Evolutionary conservation across 2,888 invertebrate species (phyloP), one percentile per base, ranked within the genome.

Genomic region (Tinea pellionella): DNA sequence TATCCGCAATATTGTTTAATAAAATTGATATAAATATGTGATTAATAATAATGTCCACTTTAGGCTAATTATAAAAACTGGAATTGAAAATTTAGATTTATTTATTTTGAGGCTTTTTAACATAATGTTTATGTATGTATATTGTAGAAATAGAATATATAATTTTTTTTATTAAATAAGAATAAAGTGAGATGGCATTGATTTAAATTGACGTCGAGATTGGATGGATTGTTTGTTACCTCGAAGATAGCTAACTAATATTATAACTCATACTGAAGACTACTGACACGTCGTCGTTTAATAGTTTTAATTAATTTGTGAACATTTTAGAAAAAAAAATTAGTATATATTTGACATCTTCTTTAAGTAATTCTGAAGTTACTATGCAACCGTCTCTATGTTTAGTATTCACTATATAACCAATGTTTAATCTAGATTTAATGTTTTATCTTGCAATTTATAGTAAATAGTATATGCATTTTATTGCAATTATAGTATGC

Each of bases 11-110:
- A 53, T 19, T 53, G 9, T 53, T 24, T 24, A 24, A 53, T 18
- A 6, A 6, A 24, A 16, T 15, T 53, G 15, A 24, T 24, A 57
- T 57, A 16, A 57, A 57, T 15, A 58, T 61, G 58, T 61, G 61
- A 58, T 67, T 68, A 66, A 66, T 61, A 66, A 62, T 19, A 42
- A 47, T 72, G 74, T 74, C 73, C 74, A 72, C 64, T 61, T 69
- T 74, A 77, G 75, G 66, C 69, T 71, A 69, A 66, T 66, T 66
- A 59, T 47, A 29, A 67, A 64, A 69, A 65, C 63, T 68, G 70
- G 70, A 69, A 70, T 70, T 70, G 69, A 70, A 47, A 67, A 68
- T 65, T 66, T 69, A 69, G 65, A 67, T 67, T 61, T 65, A 66
- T 63, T 66, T 65, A 64, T 62, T 67, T 66, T 63, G 62, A 63